Evolutionary conservation across 92 coral and sea anemone species (phyloP).

Genomic region (Metridium senile): DNA sequence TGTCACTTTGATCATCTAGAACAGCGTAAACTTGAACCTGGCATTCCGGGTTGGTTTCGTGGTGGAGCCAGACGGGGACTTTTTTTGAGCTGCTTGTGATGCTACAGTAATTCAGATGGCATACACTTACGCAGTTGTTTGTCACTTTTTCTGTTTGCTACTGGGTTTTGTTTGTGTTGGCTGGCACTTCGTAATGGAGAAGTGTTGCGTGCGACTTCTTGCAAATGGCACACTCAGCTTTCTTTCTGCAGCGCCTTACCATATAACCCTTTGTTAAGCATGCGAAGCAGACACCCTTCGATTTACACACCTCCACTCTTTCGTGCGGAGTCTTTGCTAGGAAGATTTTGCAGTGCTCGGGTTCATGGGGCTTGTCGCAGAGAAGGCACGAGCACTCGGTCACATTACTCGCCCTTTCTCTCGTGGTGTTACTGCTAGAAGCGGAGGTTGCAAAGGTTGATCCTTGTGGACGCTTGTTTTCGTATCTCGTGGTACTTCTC

Average conservation of each 20-base stretch:
- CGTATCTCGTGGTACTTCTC: slow-evolving; percentile 17
- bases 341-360: slow-evolving; percentile 37
- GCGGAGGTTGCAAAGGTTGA: too few relatives aligned
- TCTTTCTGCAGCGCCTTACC: slow-evolving; percentile 45
- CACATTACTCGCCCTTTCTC: background rate
- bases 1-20: slow-evolving; percentile 62
- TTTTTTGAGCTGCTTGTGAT: slow-evolving; percentile 56
- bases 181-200: slow-evolving; percentile 32
- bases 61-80: slow-evolving; percentile 60
- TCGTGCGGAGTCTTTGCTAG: slow-evolving; percentile 43
- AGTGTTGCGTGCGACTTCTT: slow-evolving; percentile 66
- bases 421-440: too few relatives aligned
- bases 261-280: slow-evolving; percentile 53
- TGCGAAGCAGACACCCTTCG: slow-evolving; percentile 54
- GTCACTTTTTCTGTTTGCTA: slow-evolving; percentile 32
- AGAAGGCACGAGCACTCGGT: slow-evolving; percentile 14
- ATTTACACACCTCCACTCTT: slow-evolving; percentile 31
- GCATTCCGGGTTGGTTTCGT: slow-evolving; percentile 31
- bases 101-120: slow-evolving; percentile 47
- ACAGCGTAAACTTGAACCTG: slow-evolving; percentile 53
- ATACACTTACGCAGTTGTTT: slow-evolving; percentile 50
- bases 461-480: too few relatives aligned
- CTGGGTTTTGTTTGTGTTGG: background rate
- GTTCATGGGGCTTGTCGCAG: slow-evolving; percentile 34
- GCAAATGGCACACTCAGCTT: slow-evolving; percentile 42